A percentile compares a stretch with the other conserved stretches of the same genome.
Conservation (phyloP, 2,113 vertebrate genomes). For the Rhinichthys klamathensis region DNA sequence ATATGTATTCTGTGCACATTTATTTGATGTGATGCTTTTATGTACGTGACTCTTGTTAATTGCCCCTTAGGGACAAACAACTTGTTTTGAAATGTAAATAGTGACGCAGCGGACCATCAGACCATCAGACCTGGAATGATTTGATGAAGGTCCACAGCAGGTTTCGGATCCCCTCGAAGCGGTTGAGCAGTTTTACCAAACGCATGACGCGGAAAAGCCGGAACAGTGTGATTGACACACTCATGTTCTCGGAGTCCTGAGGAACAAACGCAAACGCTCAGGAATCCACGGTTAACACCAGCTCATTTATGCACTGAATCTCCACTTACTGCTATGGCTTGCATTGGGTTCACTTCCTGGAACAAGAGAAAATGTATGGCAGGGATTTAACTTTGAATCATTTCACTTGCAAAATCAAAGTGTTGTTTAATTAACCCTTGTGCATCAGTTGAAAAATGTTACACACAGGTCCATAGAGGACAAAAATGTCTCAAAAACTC, state of each 20-base stretch:
- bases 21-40: too few species aligned
- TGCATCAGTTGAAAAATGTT: too few species aligned
- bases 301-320: not conserved
- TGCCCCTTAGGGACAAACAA: too few species aligned
- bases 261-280: not conserved
- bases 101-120: not conserved
- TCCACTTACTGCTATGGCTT: constrained; percentile 72
- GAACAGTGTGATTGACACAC: constrained; percentile 93
- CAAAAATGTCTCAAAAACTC: too few species aligned
- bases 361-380: not conserved
- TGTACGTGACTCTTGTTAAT: too few species aligned
- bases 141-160: constrained; percentile 97
- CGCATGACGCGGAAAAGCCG: constrained; percentile 92
- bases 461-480: too few species aligned
- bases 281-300: not conserved
- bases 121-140: constrained; percentile 61
- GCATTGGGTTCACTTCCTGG: constrained; percentile 74
- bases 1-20: too few species aligned
- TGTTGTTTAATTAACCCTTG: too few species aligned
- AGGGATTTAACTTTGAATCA: not conserved
- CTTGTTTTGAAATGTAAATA: too few species aligned
- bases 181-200: constrained; percentile 88
- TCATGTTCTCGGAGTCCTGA: constrained; percentile 85
- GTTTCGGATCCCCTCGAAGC: constrained; percentile 89
- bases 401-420: not conserved